These are phyloP conservation scores for Anarsia innoxiella DNA, from an alignment of 2,888 invertebrate species.

Conservation along the genomic window DNA sequence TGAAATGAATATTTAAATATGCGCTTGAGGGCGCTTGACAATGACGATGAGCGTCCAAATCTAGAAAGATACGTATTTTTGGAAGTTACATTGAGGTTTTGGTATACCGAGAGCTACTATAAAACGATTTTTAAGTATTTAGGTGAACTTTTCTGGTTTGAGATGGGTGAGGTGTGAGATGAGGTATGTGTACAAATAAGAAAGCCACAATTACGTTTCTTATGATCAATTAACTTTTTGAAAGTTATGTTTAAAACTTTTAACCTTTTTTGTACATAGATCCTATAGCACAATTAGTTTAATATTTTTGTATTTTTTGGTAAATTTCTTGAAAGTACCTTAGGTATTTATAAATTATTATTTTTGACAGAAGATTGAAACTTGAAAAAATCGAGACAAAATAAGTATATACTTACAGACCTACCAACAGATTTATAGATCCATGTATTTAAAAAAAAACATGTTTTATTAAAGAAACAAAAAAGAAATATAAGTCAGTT, in stretches of 20 bases:
- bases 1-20: conserved; percentile 72
- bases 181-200: background rate
- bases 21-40: conserved; percentile 55
- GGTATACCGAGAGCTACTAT: conserved; percentile 35
- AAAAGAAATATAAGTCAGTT: too few relatives aligned
- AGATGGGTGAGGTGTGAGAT: background rate
- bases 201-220: background rate
- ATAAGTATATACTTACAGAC: background rate
- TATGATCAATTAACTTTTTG: background rate
- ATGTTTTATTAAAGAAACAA: background rate
- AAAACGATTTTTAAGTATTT: background rate
- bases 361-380: too few relatives aligned
- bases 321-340: too few relatives aligned
- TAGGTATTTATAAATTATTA: too few relatives aligned
- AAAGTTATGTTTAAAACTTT: background rate
- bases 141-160: too few relatives aligned
- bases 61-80: conserved; percentile 67
- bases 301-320: too few relatives aligned
- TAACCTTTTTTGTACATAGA: background rate
- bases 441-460: background rate
- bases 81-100: conserved; percentile 43
- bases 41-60: conserved; percentile 64
- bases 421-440: background rate
- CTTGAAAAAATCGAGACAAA: too few relatives aligned
- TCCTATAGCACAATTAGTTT: too few relatives aligned